Percentiles rank a stretch among this genome's conserved stretches.
Conservation (phyloP, 1,140 invertebrate genomes). For the Neodiprion virginianus region DNA sequence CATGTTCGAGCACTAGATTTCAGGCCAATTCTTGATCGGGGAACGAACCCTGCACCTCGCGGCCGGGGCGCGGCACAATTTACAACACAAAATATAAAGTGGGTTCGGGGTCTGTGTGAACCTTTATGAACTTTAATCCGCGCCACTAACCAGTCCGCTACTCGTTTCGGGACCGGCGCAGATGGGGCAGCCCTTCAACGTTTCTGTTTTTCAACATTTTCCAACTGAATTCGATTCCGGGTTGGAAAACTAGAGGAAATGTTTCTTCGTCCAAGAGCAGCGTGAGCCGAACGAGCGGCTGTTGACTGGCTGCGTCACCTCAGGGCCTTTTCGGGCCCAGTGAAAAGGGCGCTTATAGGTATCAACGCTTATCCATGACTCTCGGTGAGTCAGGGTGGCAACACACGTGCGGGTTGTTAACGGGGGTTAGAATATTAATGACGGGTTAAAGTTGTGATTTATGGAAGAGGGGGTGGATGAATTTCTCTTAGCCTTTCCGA, state of each 20-base stretch:
- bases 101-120: conserved; percentile 21
- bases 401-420: not conserved
- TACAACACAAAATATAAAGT: conserved; percentile 59
- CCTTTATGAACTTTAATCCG: conserved; percentile 11
- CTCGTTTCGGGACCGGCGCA: not conserved
- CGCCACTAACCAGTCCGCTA: not conserved
- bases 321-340: not conserved
- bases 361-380: not conserved
- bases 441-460: conserved; percentile 2
- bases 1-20: too few relatives aligned
- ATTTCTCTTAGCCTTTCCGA: not conserved
- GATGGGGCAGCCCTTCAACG: not conserved
- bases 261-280: conserved; percentile 9
- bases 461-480: not conserved
- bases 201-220: too few relatives aligned
- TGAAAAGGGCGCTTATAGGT: not conserved
- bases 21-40: too few relatives aligned
- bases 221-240: not conserved
- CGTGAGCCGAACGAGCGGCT: conserved; percentile 11
- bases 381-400: not conserved
- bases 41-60: too few relatives aligned
- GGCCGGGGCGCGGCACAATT: conserved; percentile 44
- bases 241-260: not conserved
- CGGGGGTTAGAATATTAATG: not conserved
- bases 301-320: not conserved